A percentile compares a stretch with the other conserved stretches of the same genome.
phyloP scores from a whole-genome alignment of 1,140 invertebrate species.

The Spodoptera frugiperda region DNA sequence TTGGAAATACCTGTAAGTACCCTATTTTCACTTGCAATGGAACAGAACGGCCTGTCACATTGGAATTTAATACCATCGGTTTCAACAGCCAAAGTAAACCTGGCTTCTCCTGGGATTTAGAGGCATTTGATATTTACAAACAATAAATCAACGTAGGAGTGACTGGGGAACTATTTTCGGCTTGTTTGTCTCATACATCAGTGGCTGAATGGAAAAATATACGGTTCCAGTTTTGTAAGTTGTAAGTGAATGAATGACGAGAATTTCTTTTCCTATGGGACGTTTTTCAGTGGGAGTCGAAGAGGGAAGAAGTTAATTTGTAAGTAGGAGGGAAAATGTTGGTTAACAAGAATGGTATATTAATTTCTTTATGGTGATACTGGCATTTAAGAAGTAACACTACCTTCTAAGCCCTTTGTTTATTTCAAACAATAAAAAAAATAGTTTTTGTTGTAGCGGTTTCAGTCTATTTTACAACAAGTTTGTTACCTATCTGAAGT shows the following conservation, averaged over 20 bases:
- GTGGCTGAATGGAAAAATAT: background rate
- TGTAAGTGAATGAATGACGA: background rate
- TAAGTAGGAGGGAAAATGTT: too few relatives aligned
- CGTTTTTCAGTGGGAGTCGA: too few relatives aligned
- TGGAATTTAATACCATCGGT: conserved; percentile 7
- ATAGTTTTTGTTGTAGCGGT: too few relatives aligned
- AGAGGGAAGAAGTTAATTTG: too few relatives aligned
- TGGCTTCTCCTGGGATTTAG: background rate
- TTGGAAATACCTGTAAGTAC: background rate
- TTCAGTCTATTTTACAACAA: too few relatives aligned
- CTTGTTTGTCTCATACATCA: conserved; percentile 15
- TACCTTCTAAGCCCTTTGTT: too few relatives aligned
- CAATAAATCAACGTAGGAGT: conserved; percentile 3
- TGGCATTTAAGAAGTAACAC: too few relatives aligned
- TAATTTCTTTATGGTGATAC: too few relatives aligned
- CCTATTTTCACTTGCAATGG: background rate
- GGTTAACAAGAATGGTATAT: too few relatives aligned
- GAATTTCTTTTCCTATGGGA: too few relatives aligned
- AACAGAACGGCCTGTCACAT: background rate
- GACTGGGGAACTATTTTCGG: background rate
- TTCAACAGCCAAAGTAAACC: background rate
- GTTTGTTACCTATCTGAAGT: too few relatives aligned
- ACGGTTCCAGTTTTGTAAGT: background rate
- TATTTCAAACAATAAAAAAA: too few relatives aligned
- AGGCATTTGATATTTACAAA: conserved; percentile 1